A percentile compares a stretch with the other conserved stretches of the same genome.
These are phyloP conservation scores for Orthosia incerta DNA, from an alignment of 2,888 invertebrate genomes.

Conservation along the genomic window DNA sequence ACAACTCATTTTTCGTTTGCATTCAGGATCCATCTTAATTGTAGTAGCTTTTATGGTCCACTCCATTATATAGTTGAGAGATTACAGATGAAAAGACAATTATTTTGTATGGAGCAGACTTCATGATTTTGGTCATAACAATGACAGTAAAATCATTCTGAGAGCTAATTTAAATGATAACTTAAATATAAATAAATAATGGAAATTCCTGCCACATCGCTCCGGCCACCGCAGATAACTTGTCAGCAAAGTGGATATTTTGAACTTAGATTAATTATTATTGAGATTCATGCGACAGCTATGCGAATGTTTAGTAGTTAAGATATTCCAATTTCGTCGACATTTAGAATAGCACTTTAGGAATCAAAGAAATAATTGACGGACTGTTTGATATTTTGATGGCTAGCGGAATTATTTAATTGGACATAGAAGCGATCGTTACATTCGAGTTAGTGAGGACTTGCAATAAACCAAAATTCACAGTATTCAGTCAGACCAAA, in stretches of 20 bases:
- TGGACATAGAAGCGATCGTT: too few relatives aligned
- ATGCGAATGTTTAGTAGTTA: not conserved
- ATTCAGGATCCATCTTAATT: conserved; percentile 16
- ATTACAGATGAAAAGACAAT: not conserved
- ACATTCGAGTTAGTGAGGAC: not conserved
- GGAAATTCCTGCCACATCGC: not conserved
- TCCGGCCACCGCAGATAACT: not conserved
- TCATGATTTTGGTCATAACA: not conserved
- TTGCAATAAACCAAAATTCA: not conserved
- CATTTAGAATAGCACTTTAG: not conserved
- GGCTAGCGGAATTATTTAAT: not conserved
- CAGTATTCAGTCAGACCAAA: too few relatives aligned
- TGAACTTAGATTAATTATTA: not conserved
- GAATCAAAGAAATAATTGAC: not conserved
- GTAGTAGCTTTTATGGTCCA: not conserved
- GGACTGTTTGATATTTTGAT: conserved; percentile 6
- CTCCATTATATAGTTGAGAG: not conserved
- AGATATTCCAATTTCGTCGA: conserved; percentile 5
- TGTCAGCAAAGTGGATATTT: not conserved
- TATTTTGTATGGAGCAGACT: too few relatives aligned
- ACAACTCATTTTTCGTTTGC: conserved; percentile 7
- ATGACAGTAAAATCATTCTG: not conserved
- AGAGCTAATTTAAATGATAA: not conserved
- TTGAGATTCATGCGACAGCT: not conserved
- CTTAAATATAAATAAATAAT: not conserved